Percentiles rank a stretch among this genome's conserved stretches.
These are phyloP conservation scores for Oscheius myriophilus DNA, from an alignment of 2,888 invertebrate species.

Conservation along the genomic window DNA sequence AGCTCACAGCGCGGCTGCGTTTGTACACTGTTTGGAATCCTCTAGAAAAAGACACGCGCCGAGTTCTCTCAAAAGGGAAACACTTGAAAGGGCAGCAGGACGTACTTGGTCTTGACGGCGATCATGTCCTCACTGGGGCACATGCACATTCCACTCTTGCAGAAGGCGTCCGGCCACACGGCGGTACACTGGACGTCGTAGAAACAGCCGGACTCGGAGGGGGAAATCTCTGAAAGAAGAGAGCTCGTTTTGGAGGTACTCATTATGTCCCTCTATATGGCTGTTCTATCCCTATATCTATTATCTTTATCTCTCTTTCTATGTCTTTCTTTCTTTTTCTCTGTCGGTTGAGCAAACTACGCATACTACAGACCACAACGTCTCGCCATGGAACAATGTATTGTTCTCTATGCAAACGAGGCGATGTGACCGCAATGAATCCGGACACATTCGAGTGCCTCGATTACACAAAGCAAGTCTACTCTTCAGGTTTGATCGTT, in stretches of 20 bases:
- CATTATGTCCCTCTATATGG: background rate
- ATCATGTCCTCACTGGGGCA: constrained; percentile 59
- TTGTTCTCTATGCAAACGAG: background rate
- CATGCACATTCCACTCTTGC: constrained; percentile 50
- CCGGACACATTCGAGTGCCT: background rate
- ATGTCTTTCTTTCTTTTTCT: no score
- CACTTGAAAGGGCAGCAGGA: constrained; percentile 1
- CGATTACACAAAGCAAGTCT: no score
- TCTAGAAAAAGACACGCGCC: constrained; percentile 29
- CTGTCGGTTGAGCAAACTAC: background rate
- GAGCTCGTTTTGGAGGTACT: no score
- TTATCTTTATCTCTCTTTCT: no score
- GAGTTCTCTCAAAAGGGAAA: no score
- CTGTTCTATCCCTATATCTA: no score
- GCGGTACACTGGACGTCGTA: constrained; percentile 56
- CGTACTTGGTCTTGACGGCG: constrained; percentile 54
- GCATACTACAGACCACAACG: no score
- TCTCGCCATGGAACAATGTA: background rate
- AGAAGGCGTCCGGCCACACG: constrained; percentile 60
- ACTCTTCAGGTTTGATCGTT: no score
- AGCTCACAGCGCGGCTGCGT: background rate
- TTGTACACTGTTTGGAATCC: constrained; percentile 16
- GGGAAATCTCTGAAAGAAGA: constrained; percentile 54
- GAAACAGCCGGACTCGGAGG: constrained; percentile 54
- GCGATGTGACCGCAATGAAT: background rate